Evolutionary conservation across 2,113 vertebrate genomes (phyloP), one percentile per base, ranked within the genome.

Genomic region (Rhinolophus ferrumequinum): DNA sequence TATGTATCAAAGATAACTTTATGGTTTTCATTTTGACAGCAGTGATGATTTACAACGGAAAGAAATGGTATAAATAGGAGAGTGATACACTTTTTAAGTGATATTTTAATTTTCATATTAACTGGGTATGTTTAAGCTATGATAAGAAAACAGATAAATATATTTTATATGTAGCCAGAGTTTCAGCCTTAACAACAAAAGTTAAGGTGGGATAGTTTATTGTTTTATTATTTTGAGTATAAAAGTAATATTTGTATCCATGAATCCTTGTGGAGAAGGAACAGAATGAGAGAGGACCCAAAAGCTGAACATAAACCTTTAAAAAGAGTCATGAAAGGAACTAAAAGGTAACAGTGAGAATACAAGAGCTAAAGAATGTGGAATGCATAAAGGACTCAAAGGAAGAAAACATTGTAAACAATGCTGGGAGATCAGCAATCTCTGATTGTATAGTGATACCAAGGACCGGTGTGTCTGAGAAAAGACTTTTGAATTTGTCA

Each of bases 1-100:
- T 56, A 95, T 54, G 84, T 90, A 94, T 91, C 89, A 95, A 96
- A 96, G n/a, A 3, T 69, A 28, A 85, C 76, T 84, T 88, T 21
- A 95, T 72, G 44, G 56, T 93, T 79, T 87, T 18, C 41, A 56
- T 93, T 50, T 77, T 75, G 62, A 84, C 24, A 52, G 4, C 3
- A 84, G 44, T 50, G 28, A 50, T 95, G 26, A 95, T 80, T 96
- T 92, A 69, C 22, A 79, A 75, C 8, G 50, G 8, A 93, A 33
- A 54, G 41, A 66, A 70, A 70, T 75, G 15, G 50, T 16, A 77
- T 93, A 35, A 87, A 92, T 47, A 47, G 70, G 56, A 88, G 89
- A 41, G 75, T 72, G 54, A 72, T 50, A 67, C 54, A 56, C 15
- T 52, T 96, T 93, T 69, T 60, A 58, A 28, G 62, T 85, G 62